Conservation (phyloP, 1,140 invertebrate genomes). For the Achatina immaculata region DNA sequence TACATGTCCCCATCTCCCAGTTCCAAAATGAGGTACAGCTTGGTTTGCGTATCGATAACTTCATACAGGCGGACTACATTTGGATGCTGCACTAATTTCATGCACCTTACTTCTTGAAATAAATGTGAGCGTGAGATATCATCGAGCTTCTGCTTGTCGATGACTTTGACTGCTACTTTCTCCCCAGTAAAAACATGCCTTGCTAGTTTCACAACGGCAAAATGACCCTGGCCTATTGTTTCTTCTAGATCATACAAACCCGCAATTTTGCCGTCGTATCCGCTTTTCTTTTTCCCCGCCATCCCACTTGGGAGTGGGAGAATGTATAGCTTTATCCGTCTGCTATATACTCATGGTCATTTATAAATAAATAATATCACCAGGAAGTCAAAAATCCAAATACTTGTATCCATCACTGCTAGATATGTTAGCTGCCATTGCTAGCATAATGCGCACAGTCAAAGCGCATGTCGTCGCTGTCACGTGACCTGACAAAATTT, state of each 20-base stretch:
- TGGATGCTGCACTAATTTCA: conserved; percentile 98
- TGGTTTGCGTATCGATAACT: conserved; percentile 93
- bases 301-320: conserved; percentile 26
- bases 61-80: conserved; percentile 98
- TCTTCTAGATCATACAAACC: conserved; percentile 96
- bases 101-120: conserved; percentile 95
- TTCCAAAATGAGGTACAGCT: conserved; percentile 87
- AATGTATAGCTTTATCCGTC: background rate
- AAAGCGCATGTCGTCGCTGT: conserved; percentile 41
- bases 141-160: conserved; percentile 98
- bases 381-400: conserved; percentile 9
- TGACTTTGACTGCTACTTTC: conserved; percentile 89
- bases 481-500: conserved; percentile 36
- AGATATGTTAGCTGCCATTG: conserved; percentile 39
- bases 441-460: conserved; percentile 36
- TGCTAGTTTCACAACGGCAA: conserved; percentile 98
- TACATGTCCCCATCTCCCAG: conserved; percentile 99
- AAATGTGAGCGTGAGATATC: conserved; percentile 96
- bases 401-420: conserved; percentile 29
- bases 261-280: conserved; percentile 89
- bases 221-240: conserved; percentile 88
- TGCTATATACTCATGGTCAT: background rate
- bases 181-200: conserved; percentile 99
- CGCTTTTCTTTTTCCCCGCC: conserved; percentile 54
- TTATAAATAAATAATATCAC: background rate